These are phyloP conservation scores for Echinometra lucunter DNA, from an alignment of 53 echinoderm and acorn worm genomes.

Conservation along the genomic window DNA sequence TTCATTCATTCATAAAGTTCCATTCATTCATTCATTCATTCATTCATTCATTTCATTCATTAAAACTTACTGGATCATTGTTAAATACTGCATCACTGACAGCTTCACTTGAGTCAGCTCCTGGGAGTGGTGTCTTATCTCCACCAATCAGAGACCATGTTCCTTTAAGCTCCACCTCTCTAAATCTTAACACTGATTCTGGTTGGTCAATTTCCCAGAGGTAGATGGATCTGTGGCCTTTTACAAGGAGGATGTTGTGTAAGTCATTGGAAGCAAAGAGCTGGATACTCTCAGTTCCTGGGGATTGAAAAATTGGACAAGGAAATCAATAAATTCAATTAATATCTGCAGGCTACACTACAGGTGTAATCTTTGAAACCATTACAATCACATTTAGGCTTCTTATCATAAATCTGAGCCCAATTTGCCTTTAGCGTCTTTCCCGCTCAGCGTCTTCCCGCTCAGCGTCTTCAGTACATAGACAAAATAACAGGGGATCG, in stretches of 20 bases:
- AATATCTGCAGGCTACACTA: too few species aligned
- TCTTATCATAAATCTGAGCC: too few species aligned
- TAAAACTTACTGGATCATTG: conserved; percentile 89
- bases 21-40: too few species aligned
- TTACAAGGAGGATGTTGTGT: conserved; percentile 83
- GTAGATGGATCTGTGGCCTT: conserved; percentile 79
- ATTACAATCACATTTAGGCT: too few species aligned
- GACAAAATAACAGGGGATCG: too few species aligned
- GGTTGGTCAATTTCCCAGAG: conserved; percentile 91
- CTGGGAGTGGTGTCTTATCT: conserved; percentile 78
- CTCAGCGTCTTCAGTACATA: too few species aligned
- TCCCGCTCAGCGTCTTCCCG: too few species aligned
- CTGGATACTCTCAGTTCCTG: conserved; percentile 72
- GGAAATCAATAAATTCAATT: neutral
- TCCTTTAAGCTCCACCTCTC: conserved; percentile 79
- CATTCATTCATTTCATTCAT: too few species aligned
- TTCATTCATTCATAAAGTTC: too few species aligned
- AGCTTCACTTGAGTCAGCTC: conserved; percentile 79
- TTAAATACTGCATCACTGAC: conserved; percentile 81
- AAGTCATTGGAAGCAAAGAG: conserved; percentile 85
- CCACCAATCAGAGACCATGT: conserved; percentile 82
- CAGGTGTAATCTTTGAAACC: too few species aligned
- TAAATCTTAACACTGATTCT: conserved; percentile 51
- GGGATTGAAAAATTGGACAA: neutral
- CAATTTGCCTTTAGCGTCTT: too few species aligned